A percentile compares a stretch with the other conserved stretches of the same genome.
phyloP scores from a whole-genome alignment of 2,113 vertebrate genomes.

The Ceuthmochares aereus region DNA sequence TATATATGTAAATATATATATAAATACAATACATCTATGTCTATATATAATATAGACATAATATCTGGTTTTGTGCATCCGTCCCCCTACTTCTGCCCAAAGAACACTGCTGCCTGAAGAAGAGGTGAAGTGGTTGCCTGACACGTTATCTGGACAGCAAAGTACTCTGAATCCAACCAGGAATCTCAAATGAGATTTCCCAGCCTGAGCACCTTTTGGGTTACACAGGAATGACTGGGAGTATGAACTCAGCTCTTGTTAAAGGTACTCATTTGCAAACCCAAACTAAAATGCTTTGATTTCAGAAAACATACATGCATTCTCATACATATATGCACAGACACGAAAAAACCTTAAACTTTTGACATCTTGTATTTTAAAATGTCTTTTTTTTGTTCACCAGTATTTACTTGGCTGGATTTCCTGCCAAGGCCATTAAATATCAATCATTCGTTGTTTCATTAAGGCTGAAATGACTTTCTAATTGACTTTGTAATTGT shows the following conservation, averaged over 20 bases:
- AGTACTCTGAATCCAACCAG: neutral
- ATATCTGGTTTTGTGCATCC: neutral
- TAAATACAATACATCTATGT: neutral
- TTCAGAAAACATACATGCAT: neutral
- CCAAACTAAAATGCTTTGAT: neutral
- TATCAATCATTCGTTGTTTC: constrained; percentile 56
- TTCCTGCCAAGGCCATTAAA: constrained; percentile 38
- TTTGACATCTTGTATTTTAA: neutral
- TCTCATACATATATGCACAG: too few species aligned
- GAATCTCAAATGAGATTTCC: neutral
- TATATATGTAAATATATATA: neutral
- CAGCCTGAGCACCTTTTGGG: neutral
- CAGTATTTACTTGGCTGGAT: constrained; percentile 30
- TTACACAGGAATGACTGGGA: neutral
- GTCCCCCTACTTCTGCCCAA: neutral
- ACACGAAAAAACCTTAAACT: neutral
- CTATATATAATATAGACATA: neutral
- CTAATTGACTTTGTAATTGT: constrained; percentile 69
- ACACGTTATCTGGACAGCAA: neutral
- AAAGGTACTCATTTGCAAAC: neutral
- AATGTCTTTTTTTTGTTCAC: constrained; percentile 3
- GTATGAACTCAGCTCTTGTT: neutral
- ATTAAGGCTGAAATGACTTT: constrained; percentile 64
- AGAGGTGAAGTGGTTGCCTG: neutral
- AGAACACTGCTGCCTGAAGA: neutral